A percentile compares a stretch with the other conserved stretches of the same genome.
Evolutionary conservation across 2,113 vertebrate genomes (phyloP).

Genomic region (Poecile atricapillus): DNA sequence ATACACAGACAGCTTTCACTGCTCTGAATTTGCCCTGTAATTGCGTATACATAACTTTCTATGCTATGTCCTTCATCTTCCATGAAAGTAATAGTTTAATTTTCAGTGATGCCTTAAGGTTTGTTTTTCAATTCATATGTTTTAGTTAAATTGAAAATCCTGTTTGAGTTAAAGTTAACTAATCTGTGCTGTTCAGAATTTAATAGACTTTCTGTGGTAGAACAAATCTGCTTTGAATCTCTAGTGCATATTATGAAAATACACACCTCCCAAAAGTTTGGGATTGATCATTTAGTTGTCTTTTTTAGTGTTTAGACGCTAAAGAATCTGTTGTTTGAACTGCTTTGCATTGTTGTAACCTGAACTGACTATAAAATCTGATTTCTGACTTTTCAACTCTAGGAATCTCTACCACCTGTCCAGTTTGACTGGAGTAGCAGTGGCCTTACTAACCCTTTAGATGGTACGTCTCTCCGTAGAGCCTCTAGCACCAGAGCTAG

Average conservation of each 20-base stretch:
- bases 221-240: not conserved
- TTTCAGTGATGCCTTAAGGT: not conserved
- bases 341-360: slow-evolving; percentile 71
- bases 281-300: not conserved
- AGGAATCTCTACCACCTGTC: slow-evolving; percentile 86
- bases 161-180: not conserved
- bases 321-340: slow-evolving; percentile 63
- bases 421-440: slow-evolving; percentile 97
- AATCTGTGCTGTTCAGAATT: not conserved
- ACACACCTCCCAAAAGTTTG: not conserved
- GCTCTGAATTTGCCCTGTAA: not conserved
- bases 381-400: slow-evolving; percentile 78
- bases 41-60: not conserved
- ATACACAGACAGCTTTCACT: not conserved
- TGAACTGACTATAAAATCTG: slow-evolving; percentile 76
- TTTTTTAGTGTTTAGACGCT: slow-evolving; percentile 48
- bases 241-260: not conserved
- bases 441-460: slow-evolving; percentile 96
- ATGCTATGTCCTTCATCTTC: not conserved
- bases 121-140: not conserved
- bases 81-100: not conserved
- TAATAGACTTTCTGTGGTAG: not conserved
- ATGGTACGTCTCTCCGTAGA: slow-evolving; percentile 92
- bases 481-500: slow-evolving; percentile 88
- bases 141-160: not conserved